Conservation (phyloP, 2,797 vertebrate genomes). For the Cossypha dichroa region DNA sequence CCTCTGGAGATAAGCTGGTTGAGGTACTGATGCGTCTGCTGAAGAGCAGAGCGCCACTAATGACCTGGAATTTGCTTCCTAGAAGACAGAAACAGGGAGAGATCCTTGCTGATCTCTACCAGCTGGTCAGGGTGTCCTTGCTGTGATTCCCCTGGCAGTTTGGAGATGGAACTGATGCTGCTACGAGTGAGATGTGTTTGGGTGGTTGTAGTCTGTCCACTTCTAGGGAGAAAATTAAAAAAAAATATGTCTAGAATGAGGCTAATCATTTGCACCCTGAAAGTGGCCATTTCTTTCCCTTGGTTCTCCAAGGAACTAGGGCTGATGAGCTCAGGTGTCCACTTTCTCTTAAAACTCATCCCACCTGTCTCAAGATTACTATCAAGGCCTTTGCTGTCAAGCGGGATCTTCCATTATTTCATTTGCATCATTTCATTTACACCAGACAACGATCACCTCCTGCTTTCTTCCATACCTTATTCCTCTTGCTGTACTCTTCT, state of each 20-base stretch:
- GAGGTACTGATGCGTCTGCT: neutral
- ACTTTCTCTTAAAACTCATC: neutral
- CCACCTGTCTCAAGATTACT: neutral
- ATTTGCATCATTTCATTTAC: neutral
- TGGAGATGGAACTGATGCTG: neutral
- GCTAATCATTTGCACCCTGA: neutral
- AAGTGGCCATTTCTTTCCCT: neutral
- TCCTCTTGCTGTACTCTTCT: neutral
- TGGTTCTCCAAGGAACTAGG: neutral
- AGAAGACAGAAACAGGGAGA: neutral
- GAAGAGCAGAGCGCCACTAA: neutral
- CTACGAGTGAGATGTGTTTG: neutral
- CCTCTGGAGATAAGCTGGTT: neutral
- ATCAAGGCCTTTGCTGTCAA: neutral
- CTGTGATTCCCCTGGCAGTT: neutral
- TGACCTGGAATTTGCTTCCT: neutral
- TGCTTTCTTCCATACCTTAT: neutral
- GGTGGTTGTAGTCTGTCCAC: neutral
- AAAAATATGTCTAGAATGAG: neutral
- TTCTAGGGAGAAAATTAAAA: neutral
- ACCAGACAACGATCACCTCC: neutral
- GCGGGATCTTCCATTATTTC: neutral
- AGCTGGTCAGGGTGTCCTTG: neutral
- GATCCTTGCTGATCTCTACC: neutral
- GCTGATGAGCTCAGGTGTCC: neutral